Evolutionary conservation across 2,888 invertebrate genomes (phyloP), one percentile per base, ranked within the genome.

Genomic region (Ephialtes manifestator): DNA sequence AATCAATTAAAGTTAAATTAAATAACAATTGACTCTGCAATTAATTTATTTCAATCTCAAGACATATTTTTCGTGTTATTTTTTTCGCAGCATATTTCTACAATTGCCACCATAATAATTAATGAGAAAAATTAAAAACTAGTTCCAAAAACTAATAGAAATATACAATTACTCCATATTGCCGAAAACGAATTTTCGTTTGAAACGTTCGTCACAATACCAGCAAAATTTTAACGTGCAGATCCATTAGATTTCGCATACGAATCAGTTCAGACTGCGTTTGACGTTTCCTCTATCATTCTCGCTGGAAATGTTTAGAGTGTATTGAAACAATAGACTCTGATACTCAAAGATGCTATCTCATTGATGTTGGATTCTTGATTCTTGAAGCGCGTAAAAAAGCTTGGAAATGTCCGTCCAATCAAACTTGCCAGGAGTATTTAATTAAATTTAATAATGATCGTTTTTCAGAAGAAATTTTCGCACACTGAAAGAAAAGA

Each of bases 241-340:
- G 18, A 65, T 65, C 39, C 35, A 65, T 65, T 39, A 65, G 11
- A 13, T 60, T 31, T 10, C 13, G 31, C 39, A n/a, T 8, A 13
- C 60, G 24, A 24, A 24, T 5, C 13, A 13, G 55, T 8, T n/a
- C 31, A 5, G 39, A 31, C 60, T 28, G 28, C 31, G 15, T 58
- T 24, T 58, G 72, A 72, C 55, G 43, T 55, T 46, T 75, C 46
- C 60, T 46, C 60, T 48, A 63, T 60, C 60, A 28, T 18, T 63
- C 35, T 28, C 43, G 46, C n/a, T 18, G 58, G n/a, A 46, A 74
- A 48, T 63, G n/a, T 46, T 60, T 46, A 3, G 28, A 63, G 31
- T 46, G 58, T 18, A 46, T 46, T 58, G 58, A 46, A 11, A 43
- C 43, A 48, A 74, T 63, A 28, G 60, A 48, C 74, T 48, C 63